These are phyloP conservation scores for Picathartes gymnocephalus DNA, from an alignment of 2,113 vertebrate species.

Conservation along the genomic window DNA sequence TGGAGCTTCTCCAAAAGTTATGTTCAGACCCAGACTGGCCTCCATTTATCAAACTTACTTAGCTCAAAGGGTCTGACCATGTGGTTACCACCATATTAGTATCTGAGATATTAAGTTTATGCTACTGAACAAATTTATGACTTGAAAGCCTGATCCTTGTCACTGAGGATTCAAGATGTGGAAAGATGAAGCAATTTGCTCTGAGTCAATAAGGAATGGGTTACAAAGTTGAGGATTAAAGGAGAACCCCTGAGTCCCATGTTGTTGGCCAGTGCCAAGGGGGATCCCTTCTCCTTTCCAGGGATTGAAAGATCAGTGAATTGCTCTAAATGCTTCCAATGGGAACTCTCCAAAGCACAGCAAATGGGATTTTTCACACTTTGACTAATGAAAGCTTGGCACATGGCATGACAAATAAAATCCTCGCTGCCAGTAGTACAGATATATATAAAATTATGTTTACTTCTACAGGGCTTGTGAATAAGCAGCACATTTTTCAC, in stretches of 20 bases:
- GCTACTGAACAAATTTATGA: constrained; percentile 38
- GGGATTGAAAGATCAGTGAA: background rate
- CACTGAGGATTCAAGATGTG: background rate
- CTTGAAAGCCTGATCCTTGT: constrained; percentile 37
- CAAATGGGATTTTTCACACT: constrained; percentile 60
- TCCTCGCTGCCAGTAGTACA: constrained; percentile 3
- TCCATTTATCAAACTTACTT: constrained; percentile 26
- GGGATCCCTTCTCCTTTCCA: background rate
- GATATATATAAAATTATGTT: constrained; percentile 39
- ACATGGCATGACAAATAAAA: constrained; percentile 42
- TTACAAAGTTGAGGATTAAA: background rate
- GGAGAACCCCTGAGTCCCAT: background rate
- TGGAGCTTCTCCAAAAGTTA: constrained; percentile 36
- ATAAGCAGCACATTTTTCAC: constrained; percentile 62
- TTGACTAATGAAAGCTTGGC: constrained; percentile 61
- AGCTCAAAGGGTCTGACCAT: background rate
- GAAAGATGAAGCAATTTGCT: constrained; percentile 24
- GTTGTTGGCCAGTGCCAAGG: background rate
- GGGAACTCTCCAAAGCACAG: constrained; percentile 10
- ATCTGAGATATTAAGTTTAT: constrained; percentile 36
- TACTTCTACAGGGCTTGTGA: constrained; percentile 44
- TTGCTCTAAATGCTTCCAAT: constrained; percentile 2
- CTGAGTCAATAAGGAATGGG: background rate
- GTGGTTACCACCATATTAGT: constrained; percentile 1
- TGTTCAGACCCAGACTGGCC: background rate